Evolutionary conservation across 2,113 vertebrate genomes (phyloP), one percentile per base, ranked within the genome.

Genomic region (Gallinago undulata): DNA sequence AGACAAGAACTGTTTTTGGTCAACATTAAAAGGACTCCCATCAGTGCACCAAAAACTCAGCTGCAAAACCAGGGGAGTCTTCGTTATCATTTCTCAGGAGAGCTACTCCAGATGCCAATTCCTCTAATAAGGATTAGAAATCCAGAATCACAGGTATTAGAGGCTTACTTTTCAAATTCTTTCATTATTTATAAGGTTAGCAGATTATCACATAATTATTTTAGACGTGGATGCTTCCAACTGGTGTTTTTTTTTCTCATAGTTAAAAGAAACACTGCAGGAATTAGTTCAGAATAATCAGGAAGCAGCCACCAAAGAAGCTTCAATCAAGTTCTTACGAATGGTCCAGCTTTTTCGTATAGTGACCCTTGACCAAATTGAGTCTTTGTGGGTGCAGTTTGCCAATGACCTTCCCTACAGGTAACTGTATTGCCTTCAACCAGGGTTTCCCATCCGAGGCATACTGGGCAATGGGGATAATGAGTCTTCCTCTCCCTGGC

Each of bases 1-100:
- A 99, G 98, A 85, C 98, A 99, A 96, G 95, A 98, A 30, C 81
- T 99, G 37, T 93, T 94, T 84, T 96, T 98, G 88, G 80, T 98
- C 0, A 45, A 97, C 31, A 84, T 97, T 93, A 98, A 63, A 31
- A 97, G 87, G 66, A 85, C 79, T 89, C 90, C 87, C 35, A 51
- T 21, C 23, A 96, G 50, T 50, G 23, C 91, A 33, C 82, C 84
- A 11, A 84, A 88, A 9, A 96, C 95, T 63, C 87, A 83, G 11
- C 73, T 98, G 92, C 87, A 97, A 74, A 98, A 97, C 69, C 98
- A 97, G 68, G 99, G 98, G 19, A 97, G 95, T 84, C 84, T 99
- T 57, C 94, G 95, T 45, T 98, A 97, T 62, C 98, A 97, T 59
- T 98, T 98, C 94, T 95, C 94, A 23, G 93, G 76, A 75, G 95